A percentile compares a stretch with the other conserved stretches of the same genome.
Evolutionary conservation across 2,888 invertebrate genomes (phyloP).

Genomic region (Cremastobaeus sp.): DNA sequence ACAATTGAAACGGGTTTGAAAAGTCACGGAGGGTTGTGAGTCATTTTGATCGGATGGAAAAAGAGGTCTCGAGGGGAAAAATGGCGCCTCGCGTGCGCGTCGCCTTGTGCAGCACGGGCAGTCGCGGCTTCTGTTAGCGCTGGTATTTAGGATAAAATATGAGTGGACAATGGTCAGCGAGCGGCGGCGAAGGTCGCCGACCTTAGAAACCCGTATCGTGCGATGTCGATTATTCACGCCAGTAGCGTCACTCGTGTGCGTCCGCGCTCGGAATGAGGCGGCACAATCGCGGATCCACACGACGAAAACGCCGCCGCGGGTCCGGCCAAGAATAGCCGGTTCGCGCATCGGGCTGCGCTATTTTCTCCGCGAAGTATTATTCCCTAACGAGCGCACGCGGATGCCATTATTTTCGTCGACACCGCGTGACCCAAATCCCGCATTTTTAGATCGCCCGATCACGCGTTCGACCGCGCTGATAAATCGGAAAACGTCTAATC

Average conservation of each 20-base stretch:
- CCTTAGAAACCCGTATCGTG: slow-evolving; percentile 58
- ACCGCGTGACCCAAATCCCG: slow-evolving; percentile 43
- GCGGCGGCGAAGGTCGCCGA: slow-evolving; percentile 53
- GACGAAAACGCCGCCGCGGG: slow-evolving; percentile 31
- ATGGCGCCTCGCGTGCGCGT: slow-evolving; percentile 15
- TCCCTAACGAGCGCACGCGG: slow-evolving; percentile 51
- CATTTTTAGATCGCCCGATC: slow-evolving; percentile 14
- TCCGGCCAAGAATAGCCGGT: slow-evolving; percentile 48
- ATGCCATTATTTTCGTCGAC: slow-evolving; percentile 52
- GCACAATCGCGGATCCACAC: slow-evolving; percentile 28
- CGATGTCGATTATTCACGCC: slow-evolving; percentile 52
- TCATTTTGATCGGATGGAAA: neutral
- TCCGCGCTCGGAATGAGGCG: slow-evolving; percentile 36
- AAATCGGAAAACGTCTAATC: neutral
- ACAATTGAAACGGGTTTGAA: no score
- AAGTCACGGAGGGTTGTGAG: no score
- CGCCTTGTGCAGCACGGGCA: slow-evolving; percentile 32
- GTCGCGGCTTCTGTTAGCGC: slow-evolving; percentile 33
- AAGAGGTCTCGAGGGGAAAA: neutral
- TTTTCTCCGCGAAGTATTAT: slow-evolving; percentile 50
- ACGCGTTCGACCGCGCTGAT: neutral
- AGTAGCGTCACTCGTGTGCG: slow-evolving; percentile 38
- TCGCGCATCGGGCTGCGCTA: slow-evolving; percentile 41
- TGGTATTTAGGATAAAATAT: slow-evolving; percentile 56
- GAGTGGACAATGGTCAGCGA: slow-evolving; percentile 50